Conservation (phyloP, 2,113 vertebrate genomes). For the Odobenus rosmarus region DNA sequence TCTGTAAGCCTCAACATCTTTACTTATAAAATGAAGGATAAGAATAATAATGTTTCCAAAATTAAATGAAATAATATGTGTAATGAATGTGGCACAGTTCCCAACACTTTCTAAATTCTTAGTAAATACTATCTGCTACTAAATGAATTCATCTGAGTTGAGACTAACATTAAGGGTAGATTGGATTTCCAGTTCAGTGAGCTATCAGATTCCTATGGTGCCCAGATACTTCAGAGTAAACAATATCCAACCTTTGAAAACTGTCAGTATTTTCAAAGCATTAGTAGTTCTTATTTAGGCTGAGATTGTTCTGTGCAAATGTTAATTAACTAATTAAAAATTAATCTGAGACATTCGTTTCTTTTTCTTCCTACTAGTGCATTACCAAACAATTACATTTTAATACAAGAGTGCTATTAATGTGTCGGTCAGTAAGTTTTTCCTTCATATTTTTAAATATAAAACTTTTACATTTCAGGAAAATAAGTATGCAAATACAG, state of each 20-base stretch:
- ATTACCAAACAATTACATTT: neutral
- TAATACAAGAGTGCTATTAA: neutral
- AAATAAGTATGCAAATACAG: neutral
- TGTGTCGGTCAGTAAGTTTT: neutral
- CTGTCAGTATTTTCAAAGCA: neutral
- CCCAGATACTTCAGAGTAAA: constrained; percentile 8
- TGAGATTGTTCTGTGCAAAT: neutral
- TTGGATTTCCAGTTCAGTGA: neutral
- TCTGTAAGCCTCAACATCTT: neutral
- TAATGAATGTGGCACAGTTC: neutral
- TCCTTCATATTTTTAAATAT: neutral
- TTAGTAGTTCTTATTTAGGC: neutral
- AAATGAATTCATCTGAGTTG: constrained; percentile 6
- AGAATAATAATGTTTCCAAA: neutral
- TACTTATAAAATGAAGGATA: neutral
- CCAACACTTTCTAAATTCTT: neutral
- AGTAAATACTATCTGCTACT: neutral
- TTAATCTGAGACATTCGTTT: neutral
- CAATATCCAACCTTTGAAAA: neutral
- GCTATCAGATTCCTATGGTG: neutral
- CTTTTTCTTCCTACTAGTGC: neutral
- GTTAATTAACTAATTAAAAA: constrained; percentile 21
- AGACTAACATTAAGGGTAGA: neutral
- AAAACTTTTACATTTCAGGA: neutral
- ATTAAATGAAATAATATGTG: neutral